Evolutionary conservation across 2,888 invertebrate species (phyloP).

Genomic region (Hanleya hanleyi): DNA sequence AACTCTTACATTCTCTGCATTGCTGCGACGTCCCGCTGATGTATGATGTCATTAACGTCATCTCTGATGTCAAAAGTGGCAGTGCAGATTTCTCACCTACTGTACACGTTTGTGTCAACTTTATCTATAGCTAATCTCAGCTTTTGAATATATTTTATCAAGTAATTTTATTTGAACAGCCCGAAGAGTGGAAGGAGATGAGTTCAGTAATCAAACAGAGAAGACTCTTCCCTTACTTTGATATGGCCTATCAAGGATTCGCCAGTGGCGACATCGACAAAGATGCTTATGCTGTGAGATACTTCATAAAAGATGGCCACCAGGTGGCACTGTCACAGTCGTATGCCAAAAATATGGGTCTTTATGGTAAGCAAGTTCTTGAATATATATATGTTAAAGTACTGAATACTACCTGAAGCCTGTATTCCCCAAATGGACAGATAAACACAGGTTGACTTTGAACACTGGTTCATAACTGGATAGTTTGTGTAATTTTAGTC

Average conservation of each 20-base stretch:
- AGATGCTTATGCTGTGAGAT: slow-evolving; percentile 91
- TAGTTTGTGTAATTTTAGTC: no score
- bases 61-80: no score
- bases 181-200: slow-evolving; percentile 92
- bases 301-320: slow-evolving; percentile 92
- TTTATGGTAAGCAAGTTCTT: slow-evolving; percentile 78
- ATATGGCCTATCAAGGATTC: slow-evolving; percentile 94
- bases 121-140: neutral
- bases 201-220: slow-evolving; percentile 82
- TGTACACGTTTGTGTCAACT: no score
- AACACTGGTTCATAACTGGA: no score
- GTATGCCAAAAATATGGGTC: slow-evolving; percentile 98
- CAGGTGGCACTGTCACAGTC: slow-evolving; percentile 91
- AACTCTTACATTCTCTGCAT: no score
- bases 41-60: no score
- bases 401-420: no score
- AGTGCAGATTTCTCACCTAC: no score
- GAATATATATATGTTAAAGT: no score
- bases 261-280: slow-evolving; percentile 83
- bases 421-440: no score
- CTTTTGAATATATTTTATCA: neutral
- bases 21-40: no score
- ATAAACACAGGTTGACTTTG: no score
- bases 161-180: slow-evolving; percentile 62
- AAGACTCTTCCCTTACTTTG: slow-evolving; percentile 93